Evolutionary conservation across 30 jellyfish, hydroid and myxozoan genomes (phyloP).

Genomic region (Aurelia sp.): DNA sequence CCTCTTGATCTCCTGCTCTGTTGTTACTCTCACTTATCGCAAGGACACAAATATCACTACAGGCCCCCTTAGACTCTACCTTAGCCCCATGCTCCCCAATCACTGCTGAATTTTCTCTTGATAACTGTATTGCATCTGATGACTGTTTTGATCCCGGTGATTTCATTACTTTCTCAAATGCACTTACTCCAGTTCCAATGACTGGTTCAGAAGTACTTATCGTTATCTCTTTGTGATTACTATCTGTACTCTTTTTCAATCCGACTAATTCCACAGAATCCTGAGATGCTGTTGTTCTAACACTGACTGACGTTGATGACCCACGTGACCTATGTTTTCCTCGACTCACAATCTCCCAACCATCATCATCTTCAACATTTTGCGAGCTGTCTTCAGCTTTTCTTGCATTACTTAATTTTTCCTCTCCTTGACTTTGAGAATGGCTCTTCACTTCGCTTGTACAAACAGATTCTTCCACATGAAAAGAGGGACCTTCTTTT

Average conservation of each 20-base stretch:
- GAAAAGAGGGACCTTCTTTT: background rate
- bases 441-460: background rate
- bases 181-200: conserved; percentile 37
- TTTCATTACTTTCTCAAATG: conserved; percentile 50
- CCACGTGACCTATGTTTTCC: conserved; percentile 88
- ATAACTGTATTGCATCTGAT: background rate
- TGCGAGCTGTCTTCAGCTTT: background rate
- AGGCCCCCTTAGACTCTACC: background rate
- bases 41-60: background rate
- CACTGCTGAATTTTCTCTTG: conserved; percentile 1
- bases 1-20: background rate
- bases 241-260: background rate
- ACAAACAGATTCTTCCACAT: background rate
- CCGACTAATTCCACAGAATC: conserved; percentile 40
- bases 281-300: conserved; percentile 55
- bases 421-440: background rate
- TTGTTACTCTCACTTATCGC: background rate
- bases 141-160: conserved; percentile 9
- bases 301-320: conserved; percentile 71
- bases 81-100: background rate
- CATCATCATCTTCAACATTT: conserved; percentile 55
- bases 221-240: background rate
- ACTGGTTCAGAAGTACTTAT: background rate
- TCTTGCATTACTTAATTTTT: background rate
- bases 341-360: conserved; percentile 94